These are phyloP conservation scores for Tylochromis polylepis DNA, from an alignment of 2,113 vertebrate species.

Conservation along the genomic window DNA sequence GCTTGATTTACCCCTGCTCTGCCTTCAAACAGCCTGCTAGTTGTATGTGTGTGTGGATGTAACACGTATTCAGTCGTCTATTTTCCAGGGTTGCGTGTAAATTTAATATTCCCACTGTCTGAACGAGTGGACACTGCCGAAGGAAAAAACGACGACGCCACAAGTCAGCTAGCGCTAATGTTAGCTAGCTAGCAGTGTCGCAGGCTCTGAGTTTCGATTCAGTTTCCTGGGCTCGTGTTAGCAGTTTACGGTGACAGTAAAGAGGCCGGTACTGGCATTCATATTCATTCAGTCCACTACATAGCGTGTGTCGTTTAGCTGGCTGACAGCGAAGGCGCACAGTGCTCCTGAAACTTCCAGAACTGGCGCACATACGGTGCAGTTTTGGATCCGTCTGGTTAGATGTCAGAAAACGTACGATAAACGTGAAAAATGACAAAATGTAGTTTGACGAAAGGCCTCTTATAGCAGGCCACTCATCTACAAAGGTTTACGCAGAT, in stretches of 20 bases:
- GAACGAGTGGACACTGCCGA: background rate
- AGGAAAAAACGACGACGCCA: conserved; percentile 67
- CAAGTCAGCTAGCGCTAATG: conserved; percentile 55
- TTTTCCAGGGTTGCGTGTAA: background rate
- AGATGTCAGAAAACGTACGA: background rate
- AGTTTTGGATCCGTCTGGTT: background rate
- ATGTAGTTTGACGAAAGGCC: conserved; percentile 42
- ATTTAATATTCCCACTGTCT: background rate
- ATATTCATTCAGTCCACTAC: background rate
- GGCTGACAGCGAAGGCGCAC: background rate
- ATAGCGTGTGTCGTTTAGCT: fast-evolving
- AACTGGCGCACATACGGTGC: background rate
- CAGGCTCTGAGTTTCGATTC: background rate
- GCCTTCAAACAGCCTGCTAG: background rate
- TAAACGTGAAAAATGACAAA: background rate
- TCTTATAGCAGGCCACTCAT: background rate
- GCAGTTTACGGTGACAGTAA: conserved; percentile 6
- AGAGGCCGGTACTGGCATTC: background rate
- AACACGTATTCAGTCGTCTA: fast-evolving
- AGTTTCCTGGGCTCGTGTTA: conserved; percentile 6
- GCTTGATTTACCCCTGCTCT: background rate
- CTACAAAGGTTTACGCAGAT: background rate
- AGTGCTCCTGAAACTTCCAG: fast-evolving
- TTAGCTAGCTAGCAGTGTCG: conserved; percentile 6
- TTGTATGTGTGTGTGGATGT: background rate